Conservation (phyloP, 2,888 invertebrate species). For the Chaitophorus viminalis region DNA sequence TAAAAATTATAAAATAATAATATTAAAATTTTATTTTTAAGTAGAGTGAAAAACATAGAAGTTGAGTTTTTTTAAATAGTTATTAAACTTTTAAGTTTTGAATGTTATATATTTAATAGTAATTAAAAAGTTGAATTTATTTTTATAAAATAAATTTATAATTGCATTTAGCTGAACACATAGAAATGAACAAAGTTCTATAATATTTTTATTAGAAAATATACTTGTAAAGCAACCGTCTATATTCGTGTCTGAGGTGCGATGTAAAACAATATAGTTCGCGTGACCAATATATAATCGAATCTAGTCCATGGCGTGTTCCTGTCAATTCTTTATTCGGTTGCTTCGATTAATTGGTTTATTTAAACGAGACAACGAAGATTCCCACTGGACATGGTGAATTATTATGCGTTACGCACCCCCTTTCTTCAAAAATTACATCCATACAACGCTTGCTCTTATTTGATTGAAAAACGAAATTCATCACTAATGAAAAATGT, state of each 20-base stretch:
- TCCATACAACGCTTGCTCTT: slow-evolving; percentile 7
- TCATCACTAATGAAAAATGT: slow-evolving; percentile 23
- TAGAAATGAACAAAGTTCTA: neutral
- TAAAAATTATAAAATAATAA: too few species aligned
- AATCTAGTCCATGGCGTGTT: slow-evolving; percentile 29
- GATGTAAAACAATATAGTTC: neutral
- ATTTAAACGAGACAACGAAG: slow-evolving; percentile 44
- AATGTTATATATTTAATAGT: neutral
- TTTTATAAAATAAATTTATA: neutral
- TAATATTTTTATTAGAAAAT: neutral
- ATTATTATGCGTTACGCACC: slow-evolving; percentile 8
- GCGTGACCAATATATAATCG: slow-evolving; percentile 11
- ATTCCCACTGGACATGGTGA: slow-evolving; percentile 23
- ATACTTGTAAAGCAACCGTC: neutral
- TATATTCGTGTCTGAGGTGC: neutral
- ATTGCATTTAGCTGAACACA: neutral
- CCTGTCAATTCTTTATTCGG: slow-evolving; percentile 20
- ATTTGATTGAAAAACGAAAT: slow-evolving; percentile 50
- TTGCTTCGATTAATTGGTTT: slow-evolving; percentile 50
- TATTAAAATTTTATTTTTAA: too few species aligned
- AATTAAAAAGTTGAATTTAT: neutral
- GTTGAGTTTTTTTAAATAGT: neutral
- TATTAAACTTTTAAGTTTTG: neutral
- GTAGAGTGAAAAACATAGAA: neutral
- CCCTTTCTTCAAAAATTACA: slow-evolving; percentile 27